Evolutionary conservation across 2,888 invertebrate species (phyloP), one percentile per base, ranked within the genome.

Genomic region (Mesoligia furuncula): DNA sequence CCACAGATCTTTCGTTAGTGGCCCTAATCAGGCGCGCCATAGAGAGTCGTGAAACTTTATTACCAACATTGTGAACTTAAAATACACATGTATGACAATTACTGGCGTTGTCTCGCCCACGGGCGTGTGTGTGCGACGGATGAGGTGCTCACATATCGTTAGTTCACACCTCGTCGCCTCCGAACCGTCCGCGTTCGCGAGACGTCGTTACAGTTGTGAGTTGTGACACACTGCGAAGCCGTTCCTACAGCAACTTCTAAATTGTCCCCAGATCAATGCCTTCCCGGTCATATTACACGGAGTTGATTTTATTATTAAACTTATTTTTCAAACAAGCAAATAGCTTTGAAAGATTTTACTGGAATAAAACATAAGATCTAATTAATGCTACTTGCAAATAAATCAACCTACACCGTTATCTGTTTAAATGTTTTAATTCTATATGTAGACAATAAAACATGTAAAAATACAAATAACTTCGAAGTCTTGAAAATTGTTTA

Each of bases 61-160:
- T 92, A 92, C 89, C 87, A 83, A 90, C 91, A 90, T 91, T 92
- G 93, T 93, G 93, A 93, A 95, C 94, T 94, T 91, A 93, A 96
- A 95, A 95, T 95, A 96, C 95, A 94, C 93, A 92, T 95, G 96
- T 96, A 93, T 94, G 94, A 95, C 94, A 95, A 96, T 96, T 94
- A 95, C 93, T 91, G 91, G 88, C 87, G 90, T 87, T 93, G 94
- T 93, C 90, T 91, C 93, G 90, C 91, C 92, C 91, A 91, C 93
- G 86, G 79, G 79, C 87, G 88, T 83, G 88, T 86, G 85, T 89
- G 90, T 90, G 90, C 90, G 92, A 92, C 91, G 91, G 90, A 93
- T 91, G 93, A 93, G 93, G 93, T 93, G 94, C 90, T 93, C 93
- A 93, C 93, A 93, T 94, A 92, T 92, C 91, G 93, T 94, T 94